Evolutionary conservation across 2,113 vertebrate genomes (phyloP).

Genomic region (Paracanthobrama guichenoti): DNA sequence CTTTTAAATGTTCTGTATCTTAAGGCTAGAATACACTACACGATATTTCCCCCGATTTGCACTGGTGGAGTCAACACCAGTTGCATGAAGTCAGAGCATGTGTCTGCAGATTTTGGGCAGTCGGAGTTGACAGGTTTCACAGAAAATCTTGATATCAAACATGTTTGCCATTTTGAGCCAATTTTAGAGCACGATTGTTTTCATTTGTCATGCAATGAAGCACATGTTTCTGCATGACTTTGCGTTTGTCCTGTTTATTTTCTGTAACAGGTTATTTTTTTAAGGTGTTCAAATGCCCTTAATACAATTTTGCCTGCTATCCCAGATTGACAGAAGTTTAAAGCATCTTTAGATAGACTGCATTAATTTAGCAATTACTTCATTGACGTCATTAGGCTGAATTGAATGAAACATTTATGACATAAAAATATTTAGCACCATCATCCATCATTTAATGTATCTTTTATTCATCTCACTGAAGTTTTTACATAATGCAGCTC

Average conservation of each 20-base stretch:
- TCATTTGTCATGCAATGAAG: not conserved
- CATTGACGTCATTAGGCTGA: not conserved
- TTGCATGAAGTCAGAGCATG: not conserved
- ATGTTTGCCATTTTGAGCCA: not conserved
- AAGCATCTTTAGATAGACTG: not conserved
- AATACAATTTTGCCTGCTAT: not conserved
- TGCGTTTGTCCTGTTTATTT: too few species aligned
- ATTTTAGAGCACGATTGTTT: not conserved
- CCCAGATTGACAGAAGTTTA: not conserved
- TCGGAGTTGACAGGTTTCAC: not conserved
- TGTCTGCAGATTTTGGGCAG: not conserved
- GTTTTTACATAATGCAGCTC: not conserved
- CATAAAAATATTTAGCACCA: not conserved
- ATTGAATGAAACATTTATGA: conserved; percentile 18
- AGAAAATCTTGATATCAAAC: not conserved
- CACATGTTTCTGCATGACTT: not conserved
- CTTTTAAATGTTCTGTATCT: not conserved
- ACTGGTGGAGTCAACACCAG: not conserved
- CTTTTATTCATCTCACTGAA: conserved; percentile 18
- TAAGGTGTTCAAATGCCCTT: not conserved
- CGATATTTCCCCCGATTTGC: not conserved
- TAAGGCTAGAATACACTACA: not conserved
- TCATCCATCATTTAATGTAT: not conserved
- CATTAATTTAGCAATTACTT: conserved; percentile 1
- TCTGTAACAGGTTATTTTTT: too few species aligned